Evolutionary conservation across 2,797 vertebrate genomes (phyloP).

Genomic region (Leptodactylus fallax): DNA sequence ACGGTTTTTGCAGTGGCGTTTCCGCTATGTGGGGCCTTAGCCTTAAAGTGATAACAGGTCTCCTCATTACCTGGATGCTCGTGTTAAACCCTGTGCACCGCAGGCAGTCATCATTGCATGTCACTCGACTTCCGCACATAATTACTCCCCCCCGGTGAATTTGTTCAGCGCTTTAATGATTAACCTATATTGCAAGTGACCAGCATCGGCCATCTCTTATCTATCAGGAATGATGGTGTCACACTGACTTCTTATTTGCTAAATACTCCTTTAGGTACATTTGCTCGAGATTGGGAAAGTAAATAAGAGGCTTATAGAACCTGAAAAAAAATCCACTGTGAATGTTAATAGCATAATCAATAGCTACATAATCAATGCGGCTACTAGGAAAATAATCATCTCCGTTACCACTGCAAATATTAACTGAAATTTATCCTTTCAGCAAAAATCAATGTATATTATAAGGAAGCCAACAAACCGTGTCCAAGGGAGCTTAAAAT

Average conservation of each 20-base stretch:
- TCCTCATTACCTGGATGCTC: background rate
- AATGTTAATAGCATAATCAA: constrained; percentile 31
- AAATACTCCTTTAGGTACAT: constrained; percentile 17
- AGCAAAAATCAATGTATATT: constrained; percentile 14
- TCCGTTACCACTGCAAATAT: constrained; percentile 2
- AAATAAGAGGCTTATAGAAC: constrained; percentile 19
- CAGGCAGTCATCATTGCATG: background rate
- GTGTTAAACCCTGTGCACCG: background rate
- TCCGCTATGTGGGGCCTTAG: too few species aligned
- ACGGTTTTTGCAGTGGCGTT: too few species aligned
- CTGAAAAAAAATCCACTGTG: background rate
- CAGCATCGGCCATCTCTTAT: constrained; percentile 11
- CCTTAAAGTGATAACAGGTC: background rate
- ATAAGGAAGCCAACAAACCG: background rate
- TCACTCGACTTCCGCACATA: background rate
- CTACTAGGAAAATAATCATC: constrained; percentile 29
- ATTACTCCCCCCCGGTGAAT: background rate
- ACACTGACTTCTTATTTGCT: constrained; percentile 16
- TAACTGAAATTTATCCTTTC: background rate
- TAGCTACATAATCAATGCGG: background rate
- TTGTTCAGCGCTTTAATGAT: constrained; percentile 12
- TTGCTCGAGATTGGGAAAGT: constrained; percentile 1
- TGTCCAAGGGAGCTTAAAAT: background rate
- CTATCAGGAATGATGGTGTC: constrained; percentile 2
- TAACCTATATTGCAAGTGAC: constrained; percentile 17